Base-by-base conservation (phyloP, 2,113 vertebrate genomes). In the Motacilla tschutschensis region DNA sequence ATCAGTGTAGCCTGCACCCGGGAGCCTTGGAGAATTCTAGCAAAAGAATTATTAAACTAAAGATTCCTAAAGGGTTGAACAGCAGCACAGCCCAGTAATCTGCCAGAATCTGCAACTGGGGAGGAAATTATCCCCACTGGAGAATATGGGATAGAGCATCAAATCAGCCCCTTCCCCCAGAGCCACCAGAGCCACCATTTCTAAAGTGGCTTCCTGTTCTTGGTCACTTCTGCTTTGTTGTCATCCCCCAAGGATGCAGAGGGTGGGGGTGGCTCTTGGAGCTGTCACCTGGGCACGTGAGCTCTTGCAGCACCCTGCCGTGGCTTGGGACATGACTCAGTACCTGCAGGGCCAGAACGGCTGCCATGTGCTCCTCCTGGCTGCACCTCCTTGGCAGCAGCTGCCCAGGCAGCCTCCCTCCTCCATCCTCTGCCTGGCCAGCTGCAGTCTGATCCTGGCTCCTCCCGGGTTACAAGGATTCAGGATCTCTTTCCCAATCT, bases 1-100 rank as follows among this genome's bases (percentile, higher is more conserved):
- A 62, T 74, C 72, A 79, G 58, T 54, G 53, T 47, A 92, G 88
- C 63, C 72, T 66, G 65, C 10, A 48, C 33, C 31, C 0, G 0
- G 36, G 41, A 85, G 79, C 74, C 83, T 72, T 46, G 43, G 65
- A 88, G 66, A 77, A 83, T 85, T 85, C 85, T 79, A 86, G 62
- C 17, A 46, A 47, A 94, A 83, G 35, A 51, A 50, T 92, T 91
- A 93, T 91, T 92, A 91, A 92, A 85, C 77, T 58, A 58, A 83
- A 83, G 70, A 44, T 79, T 88, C 91, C 74, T 62, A 40, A 46
- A 83, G 83, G 80, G 53, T 12, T 78, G 41, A 80, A 72, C 29
- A 71, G 79, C 60, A 87, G 48, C 72, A 83, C 1, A 0, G 41
- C 50, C 10, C 29, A 35, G 31, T 75, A 71, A 85, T 29, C 60